Conservation (phyloP, 2,113 vertebrate genomes). For the Diadophis punctatus region DNA sequence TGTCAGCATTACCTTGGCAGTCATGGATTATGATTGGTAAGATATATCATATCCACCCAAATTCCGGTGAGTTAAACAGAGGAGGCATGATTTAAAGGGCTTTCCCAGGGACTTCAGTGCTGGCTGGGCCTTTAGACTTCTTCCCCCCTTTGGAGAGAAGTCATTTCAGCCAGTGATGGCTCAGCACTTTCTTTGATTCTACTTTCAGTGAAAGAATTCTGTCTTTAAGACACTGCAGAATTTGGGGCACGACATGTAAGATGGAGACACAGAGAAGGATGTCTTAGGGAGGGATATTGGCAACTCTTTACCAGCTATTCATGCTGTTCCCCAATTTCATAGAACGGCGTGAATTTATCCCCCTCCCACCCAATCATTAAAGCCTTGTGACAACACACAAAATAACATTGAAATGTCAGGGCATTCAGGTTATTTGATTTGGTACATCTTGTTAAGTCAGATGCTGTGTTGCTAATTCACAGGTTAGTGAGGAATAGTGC, state of each 20-base stretch:
- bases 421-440: not conserved
- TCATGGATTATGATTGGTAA: slow-evolving; percentile 94
- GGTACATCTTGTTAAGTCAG: not conserved
- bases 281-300: not conserved
- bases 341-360: not conserved
- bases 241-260: no score
- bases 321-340: not conserved
- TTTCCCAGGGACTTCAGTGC: not conserved
- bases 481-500: not conserved
- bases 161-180: no score
- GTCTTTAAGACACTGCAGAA: not conserved
- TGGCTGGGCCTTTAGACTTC: no score
- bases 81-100: not conserved
- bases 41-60: slow-evolving; percentile 18
- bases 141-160: not conserved
- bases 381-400: not conserved
- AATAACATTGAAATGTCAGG: not conserved
- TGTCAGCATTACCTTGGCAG: slow-evolving; percentile 83
- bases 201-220: not conserved
- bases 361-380: not conserved
- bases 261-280: no score
- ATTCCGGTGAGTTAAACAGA: not conserved
- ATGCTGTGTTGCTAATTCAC: not conserved
- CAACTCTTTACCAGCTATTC: not conserved
- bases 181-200: not conserved